Conservation (phyloP, 2,113 vertebrate species). For the Nesoenas mayeri region DNA sequence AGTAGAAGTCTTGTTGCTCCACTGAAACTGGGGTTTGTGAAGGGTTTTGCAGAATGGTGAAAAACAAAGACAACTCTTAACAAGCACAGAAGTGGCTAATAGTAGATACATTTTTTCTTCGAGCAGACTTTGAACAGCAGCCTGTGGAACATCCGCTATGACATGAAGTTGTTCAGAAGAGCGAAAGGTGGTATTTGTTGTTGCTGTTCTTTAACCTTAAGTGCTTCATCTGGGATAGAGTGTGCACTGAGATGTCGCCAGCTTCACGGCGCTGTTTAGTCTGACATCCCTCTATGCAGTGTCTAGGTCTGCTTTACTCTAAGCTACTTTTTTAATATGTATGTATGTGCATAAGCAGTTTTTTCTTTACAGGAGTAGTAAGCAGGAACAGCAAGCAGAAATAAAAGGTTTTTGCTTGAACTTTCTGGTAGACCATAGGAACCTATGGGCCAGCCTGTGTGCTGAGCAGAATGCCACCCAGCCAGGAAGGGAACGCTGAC, state of each 20-base stretch:
- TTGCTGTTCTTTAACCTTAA: background rate
- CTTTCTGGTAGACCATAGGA: background rate
- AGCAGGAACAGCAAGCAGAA: background rate
- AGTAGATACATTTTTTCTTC: background rate
- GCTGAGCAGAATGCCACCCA: background rate
- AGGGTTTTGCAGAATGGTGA: background rate
- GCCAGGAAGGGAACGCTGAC: background rate
- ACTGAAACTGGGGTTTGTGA: background rate
- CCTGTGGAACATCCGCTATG: background rate
- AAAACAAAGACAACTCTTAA: slow-evolving; percentile 1
- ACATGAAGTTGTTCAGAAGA: background rate
- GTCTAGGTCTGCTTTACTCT: background rate
- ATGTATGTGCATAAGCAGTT: accelerated
- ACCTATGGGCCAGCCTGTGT: accelerated
- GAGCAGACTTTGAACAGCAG: background rate
- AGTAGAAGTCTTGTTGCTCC: background rate
- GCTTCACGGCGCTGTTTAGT: background rate
- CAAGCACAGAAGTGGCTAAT: background rate
- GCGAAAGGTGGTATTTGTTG: background rate
- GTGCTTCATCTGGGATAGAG: background rate
- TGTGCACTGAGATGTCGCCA: background rate
- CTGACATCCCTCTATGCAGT: background rate
- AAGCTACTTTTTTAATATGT: background rate
- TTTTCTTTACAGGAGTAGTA: background rate
- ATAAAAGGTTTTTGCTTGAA: background rate